Conservation (phyloP, 2,113 vertebrate genomes). For the Oreochromis aureus region DNA sequence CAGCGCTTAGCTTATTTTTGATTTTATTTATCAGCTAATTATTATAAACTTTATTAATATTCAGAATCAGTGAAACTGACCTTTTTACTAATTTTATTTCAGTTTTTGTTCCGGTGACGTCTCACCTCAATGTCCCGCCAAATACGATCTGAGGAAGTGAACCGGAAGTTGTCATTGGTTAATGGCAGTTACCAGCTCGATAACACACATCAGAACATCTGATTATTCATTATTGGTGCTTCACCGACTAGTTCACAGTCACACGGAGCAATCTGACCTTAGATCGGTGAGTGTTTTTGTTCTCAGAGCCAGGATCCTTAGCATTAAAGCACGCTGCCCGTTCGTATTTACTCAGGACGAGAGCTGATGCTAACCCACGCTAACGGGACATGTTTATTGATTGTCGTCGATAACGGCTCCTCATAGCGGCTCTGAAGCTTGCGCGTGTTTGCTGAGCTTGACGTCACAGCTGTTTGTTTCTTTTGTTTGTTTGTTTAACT, state of each 20-base stretch:
- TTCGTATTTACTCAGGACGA: background rate
- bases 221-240: background rate
- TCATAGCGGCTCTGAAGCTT: background rate
- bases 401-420: background rate
- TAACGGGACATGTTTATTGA: too few species aligned
- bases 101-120: background rate
- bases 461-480: background rate
- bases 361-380: background rate
- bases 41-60: background rate
- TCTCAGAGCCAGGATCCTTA: background rate
- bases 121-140: slow-evolving; percentile 18
- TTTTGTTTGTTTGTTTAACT: background rate
- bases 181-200: background rate
- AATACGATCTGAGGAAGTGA: slow-evolving; percentile 28
- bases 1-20: background rate
- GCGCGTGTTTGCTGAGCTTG: background rate
- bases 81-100: background rate
- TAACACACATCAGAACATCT: background rate
- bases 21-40: background rate
- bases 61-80: background rate
- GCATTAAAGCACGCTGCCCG: background rate
- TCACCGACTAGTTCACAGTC: background rate
- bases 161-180: slow-evolving; percentile 25
- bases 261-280: background rate
- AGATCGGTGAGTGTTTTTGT: background rate